phyloP scores from a whole-genome alignment of 2,888 invertebrate genomes.

The Baronia brevicornis region DNA sequence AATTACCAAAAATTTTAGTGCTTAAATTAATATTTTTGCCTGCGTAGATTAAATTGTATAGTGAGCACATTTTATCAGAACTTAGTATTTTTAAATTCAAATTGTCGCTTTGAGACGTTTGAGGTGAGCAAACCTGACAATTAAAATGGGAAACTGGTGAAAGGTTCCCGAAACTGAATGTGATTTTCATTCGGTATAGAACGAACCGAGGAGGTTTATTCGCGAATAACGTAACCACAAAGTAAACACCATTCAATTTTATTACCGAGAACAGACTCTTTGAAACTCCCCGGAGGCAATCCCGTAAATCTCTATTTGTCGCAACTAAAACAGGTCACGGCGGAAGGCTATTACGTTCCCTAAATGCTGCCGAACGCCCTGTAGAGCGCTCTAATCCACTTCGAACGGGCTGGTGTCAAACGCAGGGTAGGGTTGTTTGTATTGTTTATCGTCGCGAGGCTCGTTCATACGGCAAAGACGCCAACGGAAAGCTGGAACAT shows the following conservation, averaged over 20 bases:
- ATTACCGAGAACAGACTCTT: constrained; percentile 55
- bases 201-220: constrained; percentile 25
- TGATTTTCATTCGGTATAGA: constrained; percentile 24
- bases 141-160: constrained; percentile 23
- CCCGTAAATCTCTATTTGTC: constrained; percentile 75
- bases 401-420: constrained; percentile 73
- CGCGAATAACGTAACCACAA: constrained; percentile 46
- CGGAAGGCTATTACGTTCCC: constrained; percentile 72
- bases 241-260: constrained; percentile 66
- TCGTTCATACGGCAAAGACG: constrained; percentile 65
- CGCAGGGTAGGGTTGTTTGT: constrained; percentile 72
- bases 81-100: too few relatives aligned
- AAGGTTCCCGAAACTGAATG: constrained; percentile 14
- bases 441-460: constrained; percentile 73
- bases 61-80: too few relatives aligned
- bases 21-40: too few relatives aligned
- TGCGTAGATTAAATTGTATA: too few relatives aligned
- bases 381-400: constrained; percentile 72
- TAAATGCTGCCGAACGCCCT: constrained; percentile 73
- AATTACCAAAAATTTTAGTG: too few relatives aligned
- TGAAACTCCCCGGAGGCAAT: constrained; percentile 58
- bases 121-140: too few relatives aligned
- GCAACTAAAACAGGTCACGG: constrained; percentile 74
- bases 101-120: too few relatives aligned
- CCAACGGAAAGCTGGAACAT: constrained; percentile 42